Base-by-base conservation (phyloP, 2,797 vertebrate species). In the Mus minutoides region DNA sequence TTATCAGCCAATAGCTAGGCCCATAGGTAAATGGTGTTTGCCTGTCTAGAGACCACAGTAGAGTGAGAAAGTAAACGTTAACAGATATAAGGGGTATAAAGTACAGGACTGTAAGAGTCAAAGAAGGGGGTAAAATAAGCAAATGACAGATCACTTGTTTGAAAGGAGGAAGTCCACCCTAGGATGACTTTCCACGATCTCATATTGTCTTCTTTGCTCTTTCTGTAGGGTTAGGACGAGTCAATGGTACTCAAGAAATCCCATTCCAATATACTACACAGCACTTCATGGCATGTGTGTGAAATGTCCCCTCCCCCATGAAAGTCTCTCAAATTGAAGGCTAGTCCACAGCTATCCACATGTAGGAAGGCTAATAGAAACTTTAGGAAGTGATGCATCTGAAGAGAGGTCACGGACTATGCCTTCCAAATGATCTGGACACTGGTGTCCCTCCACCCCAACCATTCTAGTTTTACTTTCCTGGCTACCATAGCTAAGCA, bases 21-120 rank as follows among this genome's bases (percentile, higher is more conserved):
- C 88, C 95, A 85, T 43, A 73, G 56, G 86, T 96, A 95, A 97
- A 95, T 95, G 95, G 29, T 96, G 85, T 97, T 77, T 91, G 84
- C 40, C 49, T 94, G 96, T 84, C 94, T 85, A 89, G 87, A 96
- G 58, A 95, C 86, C 96, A 92, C 0, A 77, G 73, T 84, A 71
- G 64, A 79, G 14, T n/a, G 85, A 94, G 77, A 93, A 95, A 91
- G 58, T 93, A 71, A 85, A 95, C 91, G 78, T 93, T 82, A 83
- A 92, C 9, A 88, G 93, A 77, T 73, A 87, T 24, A 52, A 76
- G 90, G 79, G n/a, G 49, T 86, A 2, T 62, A 73, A 95, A 97
- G 91, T 26, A 84, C 8, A 78, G 13, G 8, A 52, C 29, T 21
- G 0, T 0, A 0, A 86, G 56, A 92, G 34, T 19, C 75, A 84